Evolutionary conservation across 2,888 invertebrate genomes (phyloP).

Genomic region (Orthonevra nobilis): DNA sequence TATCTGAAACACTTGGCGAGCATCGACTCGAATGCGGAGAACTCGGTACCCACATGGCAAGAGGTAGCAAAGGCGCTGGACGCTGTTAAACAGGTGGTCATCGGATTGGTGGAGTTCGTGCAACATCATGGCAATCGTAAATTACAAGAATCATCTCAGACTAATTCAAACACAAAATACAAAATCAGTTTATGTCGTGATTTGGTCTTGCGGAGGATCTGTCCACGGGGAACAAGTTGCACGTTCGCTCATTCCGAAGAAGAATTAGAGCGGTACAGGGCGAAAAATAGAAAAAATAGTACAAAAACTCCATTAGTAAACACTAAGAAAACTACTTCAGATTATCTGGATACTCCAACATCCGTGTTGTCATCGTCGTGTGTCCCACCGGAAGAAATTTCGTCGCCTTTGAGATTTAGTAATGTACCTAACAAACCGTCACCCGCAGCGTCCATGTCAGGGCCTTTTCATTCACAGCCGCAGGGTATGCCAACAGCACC

Average conservation of each 20-base stretch:
- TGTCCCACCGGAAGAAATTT: slow-evolving; percentile 73
- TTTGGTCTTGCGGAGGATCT: slow-evolving; percentile 87
- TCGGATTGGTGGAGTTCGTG: slow-evolving; percentile 89
- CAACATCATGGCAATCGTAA: slow-evolving; percentile 87
- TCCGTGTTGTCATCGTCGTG: slow-evolving; percentile 70
- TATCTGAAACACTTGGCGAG: slow-evolving; percentile 92
- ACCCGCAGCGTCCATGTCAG: slow-evolving; percentile 65
- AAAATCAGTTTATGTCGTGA: slow-evolving; percentile 96
- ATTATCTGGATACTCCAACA: slow-evolving; percentile 71
- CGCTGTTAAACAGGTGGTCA: slow-evolving; percentile 86
- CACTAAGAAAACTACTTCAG: slow-evolving; percentile 72
- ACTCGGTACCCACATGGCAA: slow-evolving; percentile 83
- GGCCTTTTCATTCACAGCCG: slow-evolving; percentile 53
- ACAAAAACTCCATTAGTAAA: slow-evolving; percentile 74
- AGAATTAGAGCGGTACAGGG: slow-evolving; percentile 90
- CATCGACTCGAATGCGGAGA: slow-evolving; percentile 91
- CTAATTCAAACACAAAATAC: slow-evolving; percentile 86
- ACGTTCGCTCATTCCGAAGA: slow-evolving; percentile 96
- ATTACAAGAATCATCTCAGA: slow-evolving; percentile 82
- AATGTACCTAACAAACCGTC: slow-evolving; percentile 56
- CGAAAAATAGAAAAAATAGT: slow-evolving; percentile 84
- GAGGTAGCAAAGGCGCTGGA: slow-evolving; percentile 85
- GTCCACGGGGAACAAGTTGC: slow-evolving; percentile 92
- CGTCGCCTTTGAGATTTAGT: slow-evolving; percentile 76
- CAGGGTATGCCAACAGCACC: slow-evolving; percentile 54